Conservation (phyloP, 2,888 invertebrate genomes). For the Anticlea derivata region DNA sequence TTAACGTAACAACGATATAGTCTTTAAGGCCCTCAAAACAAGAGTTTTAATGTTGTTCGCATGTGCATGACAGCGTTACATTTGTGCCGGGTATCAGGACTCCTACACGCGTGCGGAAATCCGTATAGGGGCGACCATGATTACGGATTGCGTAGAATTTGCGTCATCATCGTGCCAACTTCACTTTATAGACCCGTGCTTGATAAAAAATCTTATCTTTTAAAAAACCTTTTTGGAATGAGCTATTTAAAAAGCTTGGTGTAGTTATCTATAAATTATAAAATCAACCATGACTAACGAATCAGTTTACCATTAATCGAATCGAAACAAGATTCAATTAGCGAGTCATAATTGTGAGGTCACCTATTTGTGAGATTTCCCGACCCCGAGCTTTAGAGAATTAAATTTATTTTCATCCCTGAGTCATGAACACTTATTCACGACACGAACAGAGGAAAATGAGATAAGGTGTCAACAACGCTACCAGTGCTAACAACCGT, state of each 20-base stretch:
- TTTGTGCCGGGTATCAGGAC: slow-evolving; percentile 45
- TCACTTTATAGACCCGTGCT: too few relatives aligned
- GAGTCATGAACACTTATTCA: slow-evolving; percentile 3
- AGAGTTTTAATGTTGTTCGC: slow-evolving; percentile 32
- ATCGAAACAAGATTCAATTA: too few relatives aligned
- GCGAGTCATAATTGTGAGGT: too few relatives aligned
- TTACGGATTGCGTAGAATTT: background rate
- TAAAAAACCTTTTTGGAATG: too few relatives aligned
- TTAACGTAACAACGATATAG: slow-evolving; percentile 31
- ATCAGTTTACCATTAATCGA: too few relatives aligned
- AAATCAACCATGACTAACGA: too few relatives aligned
- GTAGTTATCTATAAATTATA: too few relatives aligned
- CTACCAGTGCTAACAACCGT: slow-evolving; percentile 3
- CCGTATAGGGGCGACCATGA: slow-evolving; percentile 5
- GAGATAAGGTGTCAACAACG: slow-evolving; percentile 9
- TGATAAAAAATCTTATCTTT: too few relatives aligned
- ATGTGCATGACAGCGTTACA: slow-evolving; percentile 42
- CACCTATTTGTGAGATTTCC: too few relatives aligned
- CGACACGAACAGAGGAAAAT: slow-evolving; percentile 9
- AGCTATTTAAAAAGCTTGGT: too few relatives aligned
- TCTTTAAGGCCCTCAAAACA: slow-evolving; percentile 20
- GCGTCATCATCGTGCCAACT: too few relatives aligned
- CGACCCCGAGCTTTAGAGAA: background rate
- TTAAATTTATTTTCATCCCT: background rate
- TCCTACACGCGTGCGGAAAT: slow-evolving; percentile 57